These are phyloP conservation scores for Falco peregrinus DNA, from an alignment of 2,797 vertebrate species.

Conservation along the genomic window DNA sequence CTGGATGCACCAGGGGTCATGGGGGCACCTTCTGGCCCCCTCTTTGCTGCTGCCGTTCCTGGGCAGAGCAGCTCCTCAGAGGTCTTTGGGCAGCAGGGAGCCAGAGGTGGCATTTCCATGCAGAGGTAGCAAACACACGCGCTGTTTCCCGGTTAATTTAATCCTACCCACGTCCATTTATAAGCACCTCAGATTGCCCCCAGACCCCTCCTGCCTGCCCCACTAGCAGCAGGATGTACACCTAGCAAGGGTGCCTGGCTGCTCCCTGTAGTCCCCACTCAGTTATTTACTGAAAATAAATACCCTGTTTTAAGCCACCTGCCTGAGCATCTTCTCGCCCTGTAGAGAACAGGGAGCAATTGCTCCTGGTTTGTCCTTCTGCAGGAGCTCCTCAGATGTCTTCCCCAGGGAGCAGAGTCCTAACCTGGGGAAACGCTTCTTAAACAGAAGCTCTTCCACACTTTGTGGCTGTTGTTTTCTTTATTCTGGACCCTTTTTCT, in stretches of 20 bases:
- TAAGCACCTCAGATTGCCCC: background rate
- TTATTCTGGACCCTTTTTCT: background rate
- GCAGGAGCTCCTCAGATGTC: background rate
- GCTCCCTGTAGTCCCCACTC: background rate
- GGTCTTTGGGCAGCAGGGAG: background rate
- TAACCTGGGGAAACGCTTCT: background rate
- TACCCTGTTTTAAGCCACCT: background rate
- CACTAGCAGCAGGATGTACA: background rate
- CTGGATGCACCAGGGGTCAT: rapidly evolving
- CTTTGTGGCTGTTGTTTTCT: background rate
- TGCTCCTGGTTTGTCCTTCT: background rate
- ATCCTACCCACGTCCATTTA: background rate
- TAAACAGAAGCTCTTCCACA: background rate
- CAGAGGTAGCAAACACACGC: background rate
- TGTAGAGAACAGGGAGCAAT: background rate
- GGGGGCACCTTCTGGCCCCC: background rate
- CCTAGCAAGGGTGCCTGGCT: background rate
- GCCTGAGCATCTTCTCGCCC: background rate
- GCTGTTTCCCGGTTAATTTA: background rate
- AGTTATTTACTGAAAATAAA: background rate
- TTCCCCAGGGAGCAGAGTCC: background rate
- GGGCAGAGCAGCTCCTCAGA: background rate
- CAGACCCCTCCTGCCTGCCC: background rate
- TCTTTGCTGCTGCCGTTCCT: background rate
- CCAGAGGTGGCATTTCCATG: background rate